Evolutionary conservation across 1,140 invertebrate genomes (phyloP).

Genomic region (Nixonia krombeini): DNA sequence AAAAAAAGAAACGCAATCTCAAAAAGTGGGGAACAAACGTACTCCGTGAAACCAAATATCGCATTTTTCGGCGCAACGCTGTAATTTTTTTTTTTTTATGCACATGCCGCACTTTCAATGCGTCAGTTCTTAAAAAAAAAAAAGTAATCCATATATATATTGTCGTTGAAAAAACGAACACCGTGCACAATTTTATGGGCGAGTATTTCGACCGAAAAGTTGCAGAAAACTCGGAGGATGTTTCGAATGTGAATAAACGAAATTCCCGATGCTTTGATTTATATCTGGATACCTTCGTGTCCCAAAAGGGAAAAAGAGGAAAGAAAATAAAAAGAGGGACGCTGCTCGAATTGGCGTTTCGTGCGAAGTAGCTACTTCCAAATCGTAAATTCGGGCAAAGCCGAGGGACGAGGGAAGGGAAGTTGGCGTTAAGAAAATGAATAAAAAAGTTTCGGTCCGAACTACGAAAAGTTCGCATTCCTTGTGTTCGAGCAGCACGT

Average conservation of each 20-base stretch:
- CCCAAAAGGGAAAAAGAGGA: neutral
- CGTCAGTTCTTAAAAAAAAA: too few species aligned
- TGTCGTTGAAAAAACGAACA: too few species aligned
- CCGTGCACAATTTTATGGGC: neutral
- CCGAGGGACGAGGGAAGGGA: neutral
- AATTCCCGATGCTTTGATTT: neutral
- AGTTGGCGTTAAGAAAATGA: neutral
- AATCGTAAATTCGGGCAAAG: neutral
- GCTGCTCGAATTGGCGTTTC: slow-evolving; percentile 2
- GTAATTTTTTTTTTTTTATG: too few species aligned
- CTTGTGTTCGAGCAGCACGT: slow-evolving; percentile 2
- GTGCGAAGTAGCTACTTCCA: slow-evolving; percentile 4
- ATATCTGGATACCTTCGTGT: neutral
- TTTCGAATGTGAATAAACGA: neutral
- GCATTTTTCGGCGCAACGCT: too few species aligned
- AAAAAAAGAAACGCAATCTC: too few species aligned
- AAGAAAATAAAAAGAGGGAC: neutral
- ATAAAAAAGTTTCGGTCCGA: neutral
- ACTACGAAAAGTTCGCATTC: slow-evolving; percentile 2
- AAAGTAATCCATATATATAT: too few species aligned
- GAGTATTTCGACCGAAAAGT: neutral
- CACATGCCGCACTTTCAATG: too few species aligned
- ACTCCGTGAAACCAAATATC: too few species aligned
- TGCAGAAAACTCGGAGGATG: neutral
- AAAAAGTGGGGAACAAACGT: too few species aligned